Evolutionary conservation across 2,797 vertebrate species (phyloP).

Genomic region (Menidia menidia): DNA sequence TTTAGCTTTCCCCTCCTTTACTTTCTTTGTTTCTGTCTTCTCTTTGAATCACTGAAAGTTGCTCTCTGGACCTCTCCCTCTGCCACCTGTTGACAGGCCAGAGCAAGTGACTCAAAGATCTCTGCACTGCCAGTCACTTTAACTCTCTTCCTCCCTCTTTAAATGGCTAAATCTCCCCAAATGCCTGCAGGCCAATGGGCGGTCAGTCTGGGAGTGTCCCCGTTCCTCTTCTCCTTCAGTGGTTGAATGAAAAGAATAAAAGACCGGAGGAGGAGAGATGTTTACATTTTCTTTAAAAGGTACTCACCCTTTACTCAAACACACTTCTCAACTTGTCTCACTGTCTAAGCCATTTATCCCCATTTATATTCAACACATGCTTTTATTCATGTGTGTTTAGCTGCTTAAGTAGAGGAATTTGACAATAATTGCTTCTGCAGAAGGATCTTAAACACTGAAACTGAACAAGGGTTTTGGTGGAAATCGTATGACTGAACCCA

Average conservation of each 20-base stretch:
- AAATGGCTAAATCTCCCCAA: slow-evolving; percentile 79
- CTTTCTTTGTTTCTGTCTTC: slow-evolving; percentile 40
- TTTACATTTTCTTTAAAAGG: slow-evolving; percentile 49
- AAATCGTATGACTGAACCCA: slow-evolving; percentile 38
- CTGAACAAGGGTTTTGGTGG: slow-evolving; percentile 37
- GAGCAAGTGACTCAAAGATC: slow-evolving; percentile 56
- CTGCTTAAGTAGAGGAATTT: slow-evolving; percentile 26
- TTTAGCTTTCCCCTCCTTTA: slow-evolving; percentile 42
- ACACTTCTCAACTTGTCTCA: slow-evolving; percentile 11
- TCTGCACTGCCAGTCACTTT: slow-evolving; percentile 48
- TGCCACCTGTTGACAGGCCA: slow-evolving; percentile 81
- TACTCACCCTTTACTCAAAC: slow-evolving; percentile 48
- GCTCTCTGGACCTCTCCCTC: slow-evolving; percentile 46
- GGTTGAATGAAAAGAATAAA: slow-evolving; percentile 51
- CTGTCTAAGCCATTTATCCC: background rate
- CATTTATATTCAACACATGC: background rate
- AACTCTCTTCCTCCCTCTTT: slow-evolving; percentile 53
- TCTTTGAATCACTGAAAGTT: slow-evolving; percentile 40
- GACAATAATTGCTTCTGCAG: slow-evolving; percentile 65
- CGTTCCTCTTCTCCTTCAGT: slow-evolving; percentile 57
- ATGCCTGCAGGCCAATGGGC: slow-evolving; percentile 79
- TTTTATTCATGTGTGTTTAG: slow-evolving; percentile 7
- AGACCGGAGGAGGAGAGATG: slow-evolving; percentile 53
- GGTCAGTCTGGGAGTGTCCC: slow-evolving; percentile 77
- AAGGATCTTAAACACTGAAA: slow-evolving; percentile 32